Percentiles rank a stretch among this genome's conserved stretches.
Evolutionary conservation across 1,140 invertebrate species (phyloP).

Genomic region (Drosophila carrolli): DNA sequence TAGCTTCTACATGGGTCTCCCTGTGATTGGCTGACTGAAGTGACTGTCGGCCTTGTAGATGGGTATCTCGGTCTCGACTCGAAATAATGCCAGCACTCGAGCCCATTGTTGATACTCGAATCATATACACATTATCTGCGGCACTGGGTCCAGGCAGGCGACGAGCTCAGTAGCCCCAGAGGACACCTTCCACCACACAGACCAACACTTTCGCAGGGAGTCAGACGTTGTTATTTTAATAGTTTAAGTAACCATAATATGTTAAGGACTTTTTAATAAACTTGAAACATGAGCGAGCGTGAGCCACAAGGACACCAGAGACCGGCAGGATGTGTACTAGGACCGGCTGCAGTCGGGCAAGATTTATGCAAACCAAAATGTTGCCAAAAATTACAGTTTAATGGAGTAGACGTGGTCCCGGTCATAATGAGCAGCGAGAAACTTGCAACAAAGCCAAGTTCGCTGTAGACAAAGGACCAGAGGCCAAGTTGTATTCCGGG

Average conservation of each 20-base stretch:
- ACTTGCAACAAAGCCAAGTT: constrained; percentile 54
- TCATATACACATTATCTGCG: constrained; percentile 72
- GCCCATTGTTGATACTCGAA: constrained; percentile 53
- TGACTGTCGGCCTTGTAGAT: constrained; percentile 12
- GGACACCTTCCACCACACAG: constrained; percentile 15
- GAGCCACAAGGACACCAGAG: constrained; percentile 64
- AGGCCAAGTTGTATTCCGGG: constrained; percentile 34
- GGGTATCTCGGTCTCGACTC: constrained; percentile 6
- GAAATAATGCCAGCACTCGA: constrained; percentile 20
- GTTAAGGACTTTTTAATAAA: constrained; percentile 83
- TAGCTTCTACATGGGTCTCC: constrained; percentile 15
- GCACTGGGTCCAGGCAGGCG: constrained; percentile 13
- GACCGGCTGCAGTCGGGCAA: constrained; percentile 44
- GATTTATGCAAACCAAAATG: constrained; percentile 84
- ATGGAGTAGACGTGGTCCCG: constrained; percentile 66
- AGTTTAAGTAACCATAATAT: constrained; percentile 83
- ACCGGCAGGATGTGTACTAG: constrained; percentile 14
- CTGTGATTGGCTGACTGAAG: constrained; percentile 2
- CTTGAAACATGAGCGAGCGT: constrained; percentile 75
- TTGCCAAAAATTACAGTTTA: constrained; percentile 84
- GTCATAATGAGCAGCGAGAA: constrained; percentile 74
- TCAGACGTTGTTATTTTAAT: constrained; percentile 75
- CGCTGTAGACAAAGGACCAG: constrained; percentile 51
- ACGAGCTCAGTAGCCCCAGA: constrained; percentile 6
- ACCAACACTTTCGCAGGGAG: constrained; percentile 18